phyloP scores from a whole-genome alignment of 2,113 vertebrate genomes.

The Recurvirostra avosetta region DNA sequence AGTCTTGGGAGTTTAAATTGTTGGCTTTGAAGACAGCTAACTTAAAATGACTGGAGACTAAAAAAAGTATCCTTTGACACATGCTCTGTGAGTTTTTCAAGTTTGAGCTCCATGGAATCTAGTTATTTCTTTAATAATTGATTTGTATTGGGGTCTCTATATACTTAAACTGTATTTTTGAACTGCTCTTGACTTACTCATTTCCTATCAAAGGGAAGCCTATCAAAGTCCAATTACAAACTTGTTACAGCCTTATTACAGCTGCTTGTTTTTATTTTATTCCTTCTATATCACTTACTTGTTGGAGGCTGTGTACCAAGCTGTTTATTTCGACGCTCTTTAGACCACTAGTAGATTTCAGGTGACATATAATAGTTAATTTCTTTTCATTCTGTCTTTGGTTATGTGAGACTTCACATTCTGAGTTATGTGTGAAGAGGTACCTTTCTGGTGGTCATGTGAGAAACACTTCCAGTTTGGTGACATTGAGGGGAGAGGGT shows the following conservation, averaged over 20 bases:
- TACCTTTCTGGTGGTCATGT: not conserved
- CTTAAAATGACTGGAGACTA: not conserved
- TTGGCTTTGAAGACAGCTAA: not conserved
- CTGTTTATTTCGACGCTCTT: rapidly evolving
- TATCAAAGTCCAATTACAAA: not conserved
- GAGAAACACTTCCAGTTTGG: not conserved
- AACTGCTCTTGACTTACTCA: not conserved
- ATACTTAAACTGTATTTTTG: not conserved
- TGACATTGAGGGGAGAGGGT: not conserved
- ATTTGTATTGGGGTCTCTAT: not conserved
- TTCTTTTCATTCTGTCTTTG: not conserved
- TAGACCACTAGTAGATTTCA: not conserved
- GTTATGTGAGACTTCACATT: not conserved
- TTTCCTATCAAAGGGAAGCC: not conserved
- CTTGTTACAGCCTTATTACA: not conserved
- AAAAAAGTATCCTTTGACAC: not conserved
- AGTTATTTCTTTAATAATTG: not conserved
- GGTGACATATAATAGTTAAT: not conserved
- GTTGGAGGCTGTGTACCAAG: not conserved
- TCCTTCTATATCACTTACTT: not conserved
- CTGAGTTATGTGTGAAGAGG: not conserved
- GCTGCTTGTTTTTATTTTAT: not conserved
- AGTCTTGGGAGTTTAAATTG: not conserved
- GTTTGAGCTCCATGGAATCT: not conserved
- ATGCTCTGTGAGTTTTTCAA: not conserved